Conservation (phyloP, 2,113 vertebrate genomes). For the Haemorhous mexicanus region DNA sequence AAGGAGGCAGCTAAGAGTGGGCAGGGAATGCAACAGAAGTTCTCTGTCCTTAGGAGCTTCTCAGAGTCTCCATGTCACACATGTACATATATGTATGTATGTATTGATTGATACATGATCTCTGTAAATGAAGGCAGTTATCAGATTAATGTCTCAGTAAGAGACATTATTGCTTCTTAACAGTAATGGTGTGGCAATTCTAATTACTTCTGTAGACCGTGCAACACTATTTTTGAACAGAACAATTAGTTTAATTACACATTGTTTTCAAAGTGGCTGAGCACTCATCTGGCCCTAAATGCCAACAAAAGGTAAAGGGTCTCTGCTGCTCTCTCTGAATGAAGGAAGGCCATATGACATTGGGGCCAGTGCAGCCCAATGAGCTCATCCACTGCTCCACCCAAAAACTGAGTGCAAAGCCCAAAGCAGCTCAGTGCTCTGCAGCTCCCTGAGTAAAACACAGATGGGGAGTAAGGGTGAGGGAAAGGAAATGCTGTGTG, state of each 20-base stretch:
- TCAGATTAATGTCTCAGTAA: background rate
- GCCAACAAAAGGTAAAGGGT: background rate
- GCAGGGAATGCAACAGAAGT: background rate
- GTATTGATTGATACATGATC: background rate
- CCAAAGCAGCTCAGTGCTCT: background rate
- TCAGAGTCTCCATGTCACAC: background rate
- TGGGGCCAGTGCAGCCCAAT: background rate
- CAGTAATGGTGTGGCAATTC: background rate
- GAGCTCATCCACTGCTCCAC: constrained; percentile 34
- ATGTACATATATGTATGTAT: fast-evolving
- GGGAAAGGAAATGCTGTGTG: background rate
- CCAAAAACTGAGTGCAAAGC: background rate
- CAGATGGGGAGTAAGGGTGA: fast-evolving
- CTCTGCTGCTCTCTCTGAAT: background rate
- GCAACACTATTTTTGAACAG: constrained; percentile 3
- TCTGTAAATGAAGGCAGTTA: background rate
- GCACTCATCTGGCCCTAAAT: background rate
- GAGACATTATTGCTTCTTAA: background rate
- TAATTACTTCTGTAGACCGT: constrained; percentile 31
- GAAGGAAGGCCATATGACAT: fast-evolving
- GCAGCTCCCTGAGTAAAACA: background rate
- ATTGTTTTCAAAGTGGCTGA: background rate
- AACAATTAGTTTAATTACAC: constrained; percentile 26
- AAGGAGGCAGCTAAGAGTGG: background rate
- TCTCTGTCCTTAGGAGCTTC: background rate